Conservation (phyloP, 2,797 vertebrate genomes). For the Catostomus latipinnis region DNA sequence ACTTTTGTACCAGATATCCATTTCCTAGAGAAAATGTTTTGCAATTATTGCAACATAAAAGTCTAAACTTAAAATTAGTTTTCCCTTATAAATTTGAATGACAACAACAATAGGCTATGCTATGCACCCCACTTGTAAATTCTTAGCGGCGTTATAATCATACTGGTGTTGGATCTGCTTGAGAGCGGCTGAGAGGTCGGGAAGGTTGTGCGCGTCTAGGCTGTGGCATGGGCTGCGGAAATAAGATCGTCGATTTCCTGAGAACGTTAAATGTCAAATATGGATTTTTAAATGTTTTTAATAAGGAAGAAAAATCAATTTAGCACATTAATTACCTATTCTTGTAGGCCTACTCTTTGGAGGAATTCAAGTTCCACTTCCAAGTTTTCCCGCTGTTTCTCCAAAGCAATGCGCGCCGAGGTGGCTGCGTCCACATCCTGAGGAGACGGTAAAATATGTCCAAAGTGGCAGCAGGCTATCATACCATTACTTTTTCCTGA, state of each 20-base stretch:
- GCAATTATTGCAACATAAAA: no score
- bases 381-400: constrained; percentile 78
- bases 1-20: constrained; percentile 80
- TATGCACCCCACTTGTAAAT: constrained; percentile 79
- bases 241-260: constrained; percentile 82
- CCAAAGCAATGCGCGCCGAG: constrained; percentile 70
- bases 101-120: background rate
- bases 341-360: constrained; percentile 61
- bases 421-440: constrained; percentile 77
- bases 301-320: background rate
- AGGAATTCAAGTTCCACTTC: constrained; percentile 79
- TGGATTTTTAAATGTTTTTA: background rate
- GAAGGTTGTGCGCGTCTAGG: constrained; percentile 71
- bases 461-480: background rate
- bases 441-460: constrained; percentile 29
- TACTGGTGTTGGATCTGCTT: constrained; percentile 85
- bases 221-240: constrained; percentile 69
- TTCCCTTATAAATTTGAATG: background rate
- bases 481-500: background rate
- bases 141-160: constrained; percentile 83
- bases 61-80: no score
- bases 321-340: constrained; percentile 62
- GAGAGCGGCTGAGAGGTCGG: constrained; percentile 80
- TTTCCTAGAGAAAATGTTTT: constrained; percentile 69
- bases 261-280: constrained; percentile 8